Conservation (phyloP, 2,113 vertebrate genomes). For the Cyprichromis sp. region DNA sequence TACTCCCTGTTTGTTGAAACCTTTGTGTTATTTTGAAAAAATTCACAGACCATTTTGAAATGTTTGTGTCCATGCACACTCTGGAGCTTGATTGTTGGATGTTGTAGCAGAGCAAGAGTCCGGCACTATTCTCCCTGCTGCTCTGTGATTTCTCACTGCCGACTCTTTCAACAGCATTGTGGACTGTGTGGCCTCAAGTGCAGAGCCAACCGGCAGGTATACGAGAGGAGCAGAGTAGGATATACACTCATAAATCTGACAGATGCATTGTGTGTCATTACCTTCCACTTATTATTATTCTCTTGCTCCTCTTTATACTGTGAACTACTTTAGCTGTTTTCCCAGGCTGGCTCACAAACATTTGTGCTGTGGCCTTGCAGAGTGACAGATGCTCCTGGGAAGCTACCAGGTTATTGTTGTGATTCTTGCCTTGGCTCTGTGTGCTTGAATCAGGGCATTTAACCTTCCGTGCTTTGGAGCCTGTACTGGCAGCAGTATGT, state of each 20-base stretch:
- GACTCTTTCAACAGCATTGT: constrained; percentile 45
- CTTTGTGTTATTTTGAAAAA: background rate
- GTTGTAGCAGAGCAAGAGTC: constrained; percentile 20
- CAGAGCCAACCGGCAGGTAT: constrained; percentile 21
- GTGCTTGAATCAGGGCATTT: background rate
- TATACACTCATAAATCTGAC: constrained; percentile 53
- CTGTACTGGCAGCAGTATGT: background rate
- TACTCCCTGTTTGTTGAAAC: background rate
- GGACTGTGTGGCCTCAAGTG: background rate
- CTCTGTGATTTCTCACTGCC: constrained; percentile 41
- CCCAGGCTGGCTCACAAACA: constrained; percentile 12
- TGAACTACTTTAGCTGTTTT: constrained; percentile 35
- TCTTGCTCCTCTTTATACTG: constrained; percentile 40
- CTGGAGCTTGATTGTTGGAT: constrained; percentile 2
- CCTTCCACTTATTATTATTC: constrained; percentile 62
- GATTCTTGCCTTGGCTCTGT: constrained; percentile 9
- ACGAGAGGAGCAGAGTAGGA: constrained; percentile 19
- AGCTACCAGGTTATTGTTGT: constrained; percentile 27
- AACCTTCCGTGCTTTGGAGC: background rate
- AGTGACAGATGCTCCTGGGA: constrained; percentile 50
- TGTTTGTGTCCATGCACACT: background rate
- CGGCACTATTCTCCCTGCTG: background rate
- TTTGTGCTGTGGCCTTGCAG: constrained; percentile 48
- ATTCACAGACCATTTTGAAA: background rate
- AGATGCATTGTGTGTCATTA: constrained; percentile 59